These are phyloP conservation scores for Tolypeutes matacus DNA, from an alignment of 2,797 vertebrate genomes.

Conservation along the genomic window DNA sequence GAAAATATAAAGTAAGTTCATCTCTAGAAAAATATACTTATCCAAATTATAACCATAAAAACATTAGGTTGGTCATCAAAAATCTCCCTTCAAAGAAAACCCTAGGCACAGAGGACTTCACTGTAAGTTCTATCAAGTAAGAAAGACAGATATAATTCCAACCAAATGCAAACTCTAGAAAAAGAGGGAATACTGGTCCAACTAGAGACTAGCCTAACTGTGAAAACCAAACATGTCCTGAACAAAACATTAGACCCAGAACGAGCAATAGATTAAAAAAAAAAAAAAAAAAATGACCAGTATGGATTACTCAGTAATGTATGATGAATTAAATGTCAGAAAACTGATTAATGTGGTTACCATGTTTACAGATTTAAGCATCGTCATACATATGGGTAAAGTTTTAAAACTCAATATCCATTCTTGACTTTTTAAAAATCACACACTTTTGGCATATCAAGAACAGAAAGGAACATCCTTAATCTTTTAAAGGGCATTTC, in stretches of 20 bases:
- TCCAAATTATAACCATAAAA: too few relatives aligned
- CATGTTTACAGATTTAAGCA: neutral
- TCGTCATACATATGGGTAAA: neutral
- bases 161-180: neutral
- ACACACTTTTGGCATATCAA: neutral
- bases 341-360: neutral
- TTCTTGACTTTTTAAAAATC: neutral
- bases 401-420: neutral
- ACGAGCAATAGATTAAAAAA: neutral
- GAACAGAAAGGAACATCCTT: neutral
- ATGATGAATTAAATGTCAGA: neutral
- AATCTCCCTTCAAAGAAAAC: too few relatives aligned
- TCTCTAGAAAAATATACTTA: too few relatives aligned
- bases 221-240: neutral
- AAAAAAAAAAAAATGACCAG: neutral
- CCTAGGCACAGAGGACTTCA: too few relatives aligned
- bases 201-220: neutral
- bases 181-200: neutral
- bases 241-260: neutral
- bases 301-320: neutral
- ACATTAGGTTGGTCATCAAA: too few relatives aligned
- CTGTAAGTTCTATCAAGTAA: too few relatives aligned
- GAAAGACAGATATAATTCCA: too few relatives aligned
- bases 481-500: neutral
- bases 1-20: too few relatives aligned